These are phyloP conservation scores for Trichogramma pretiosum DNA, from an alignment of 1,140 invertebrate species.

Conservation along the genomic window DNA sequence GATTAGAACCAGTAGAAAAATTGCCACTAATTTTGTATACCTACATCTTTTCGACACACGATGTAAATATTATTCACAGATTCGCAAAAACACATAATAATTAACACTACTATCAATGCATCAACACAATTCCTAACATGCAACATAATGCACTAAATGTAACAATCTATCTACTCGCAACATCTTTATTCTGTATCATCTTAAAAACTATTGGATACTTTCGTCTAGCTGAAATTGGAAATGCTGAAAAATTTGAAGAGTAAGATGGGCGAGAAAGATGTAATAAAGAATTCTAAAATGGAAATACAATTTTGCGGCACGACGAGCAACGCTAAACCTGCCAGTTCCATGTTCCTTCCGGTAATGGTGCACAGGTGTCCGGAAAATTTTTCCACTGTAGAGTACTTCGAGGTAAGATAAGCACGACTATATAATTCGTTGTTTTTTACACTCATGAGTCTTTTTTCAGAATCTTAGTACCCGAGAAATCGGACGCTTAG, in stretches of 20 bases:
- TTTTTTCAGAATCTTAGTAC: constrained; percentile 61
- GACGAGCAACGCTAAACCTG: constrained; percentile 31
- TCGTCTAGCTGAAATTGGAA: constrained; percentile 52
- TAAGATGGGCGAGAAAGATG: constrained; percentile 45
- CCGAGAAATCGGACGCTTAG: constrained; percentile 64
- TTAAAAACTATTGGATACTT: too few species aligned
- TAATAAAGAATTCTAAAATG: constrained; percentile 49
- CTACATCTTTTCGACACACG: neutral
- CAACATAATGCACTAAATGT: too few species aligned
- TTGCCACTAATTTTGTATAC: neutral
- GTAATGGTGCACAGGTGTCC: constrained; percentile 68
- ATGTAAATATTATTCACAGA: constrained; percentile 12
- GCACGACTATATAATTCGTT: neutral
- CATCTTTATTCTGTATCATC: too few species aligned
- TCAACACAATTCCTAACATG: too few species aligned
- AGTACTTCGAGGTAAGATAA: constrained; percentile 73
- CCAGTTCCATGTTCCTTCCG: constrained; percentile 55
- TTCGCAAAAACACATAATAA: constrained; percentile 4
- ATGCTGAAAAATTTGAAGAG: constrained; percentile 51
- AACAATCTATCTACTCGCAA: too few species aligned
- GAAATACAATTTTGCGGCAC: constrained; percentile 57
- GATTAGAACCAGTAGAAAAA: constrained; percentile 12
- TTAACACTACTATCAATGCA: constrained; percentile 8
- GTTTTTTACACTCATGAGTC: neutral
- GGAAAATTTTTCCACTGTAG: constrained; percentile 67